phyloP scores from a whole-genome alignment of 2,888 invertebrate genomes.

The Baccha elongata region DNA sequence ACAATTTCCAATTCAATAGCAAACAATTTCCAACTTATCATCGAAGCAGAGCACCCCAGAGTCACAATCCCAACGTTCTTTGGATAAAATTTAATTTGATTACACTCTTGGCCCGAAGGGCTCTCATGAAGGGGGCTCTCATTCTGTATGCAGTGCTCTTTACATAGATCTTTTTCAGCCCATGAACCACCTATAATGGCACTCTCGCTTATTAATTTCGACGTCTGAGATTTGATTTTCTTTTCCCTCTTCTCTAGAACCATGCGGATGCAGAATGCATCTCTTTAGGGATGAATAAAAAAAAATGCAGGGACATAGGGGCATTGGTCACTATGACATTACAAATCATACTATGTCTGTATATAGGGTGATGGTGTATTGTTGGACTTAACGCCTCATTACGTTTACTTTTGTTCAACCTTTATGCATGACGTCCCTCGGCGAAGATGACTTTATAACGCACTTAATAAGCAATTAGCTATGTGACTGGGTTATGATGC shows the following conservation, averaged over 20 bases:
- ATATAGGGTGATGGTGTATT: constrained; percentile 17
- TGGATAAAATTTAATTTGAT: constrained; percentile 60
- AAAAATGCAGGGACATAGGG: constrained; percentile 40
- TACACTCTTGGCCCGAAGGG: constrained; percentile 47
- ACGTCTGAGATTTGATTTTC: constrained; percentile 56
- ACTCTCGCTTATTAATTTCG: constrained; percentile 52
- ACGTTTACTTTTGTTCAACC: constrained; percentile 44
- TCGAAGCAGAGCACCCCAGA: not conserved
- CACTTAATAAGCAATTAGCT: constrained; percentile 54
- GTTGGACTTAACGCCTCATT: constrained; percentile 55
- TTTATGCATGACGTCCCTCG: constrained; percentile 18
- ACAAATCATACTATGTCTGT: not conserved
- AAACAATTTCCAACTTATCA: constrained; percentile 52
- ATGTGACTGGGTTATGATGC: constrained; percentile 32
- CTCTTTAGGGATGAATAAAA: not conserved
- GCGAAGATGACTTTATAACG: constrained; percentile 24
- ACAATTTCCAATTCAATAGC: constrained; percentile 43
- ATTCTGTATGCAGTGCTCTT: constrained; percentile 11
- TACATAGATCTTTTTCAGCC: constrained; percentile 22
- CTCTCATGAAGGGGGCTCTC: constrained; percentile 46
- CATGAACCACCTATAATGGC: constrained; percentile 40
- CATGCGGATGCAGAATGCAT: constrained; percentile 16
- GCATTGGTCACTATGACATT: constrained; percentile 39
- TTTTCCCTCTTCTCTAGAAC: constrained; percentile 19
- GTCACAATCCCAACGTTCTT: not conserved